Evolutionary conservation across 2,113 vertebrate species (phyloP), one percentile per base, ranked within the genome.

Genomic region (Atractosteus spatula): DNA sequence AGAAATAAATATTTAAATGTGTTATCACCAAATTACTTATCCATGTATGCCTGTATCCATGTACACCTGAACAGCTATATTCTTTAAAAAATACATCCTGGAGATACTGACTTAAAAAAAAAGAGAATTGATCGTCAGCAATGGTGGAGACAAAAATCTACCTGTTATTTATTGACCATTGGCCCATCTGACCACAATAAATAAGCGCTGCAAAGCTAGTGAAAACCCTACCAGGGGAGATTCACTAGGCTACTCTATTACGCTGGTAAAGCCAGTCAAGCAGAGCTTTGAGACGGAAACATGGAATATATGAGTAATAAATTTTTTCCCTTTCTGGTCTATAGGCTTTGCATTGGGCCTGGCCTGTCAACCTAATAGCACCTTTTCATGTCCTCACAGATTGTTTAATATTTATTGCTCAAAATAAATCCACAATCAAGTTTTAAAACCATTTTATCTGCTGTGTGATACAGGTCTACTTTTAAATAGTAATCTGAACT

Each of bases 301-400:
- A 43, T 16, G 62, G 61, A 71, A 74, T 63, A 71, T 56, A 76
- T 66, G 55, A 71, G 41, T 13, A 8, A 62, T 71, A 55, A 66
- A 72, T 70, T 71, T 16, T 68, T 42, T 41, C 56, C 57, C 57
- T 16, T 54, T 43, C 3, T 17, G 14, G 14, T 7, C 44, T 47
- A 2, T 67, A 45, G 43, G 14, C 45, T 16, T 8, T 44, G 13
- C 44, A 17, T 5, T 17, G 43, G n/a, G 44, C 7, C 66, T 13
- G 66, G 12, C 66, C 43, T 17, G 45, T 17, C 66, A 13, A 59
- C 57, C 57, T 14, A 4, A 7, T 59, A 7, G 11, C 57, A 59
- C 11, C 57, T 59, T 62, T 17, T 54, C 12, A 6, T 47, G 62
- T 11, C 16, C 59, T 55, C n/a, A 14, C 54, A 67, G 45, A 29